Evolutionary conservation across 2,113 vertebrate genomes (phyloP).

Genomic region (Morphnarchus princeps): DNA sequence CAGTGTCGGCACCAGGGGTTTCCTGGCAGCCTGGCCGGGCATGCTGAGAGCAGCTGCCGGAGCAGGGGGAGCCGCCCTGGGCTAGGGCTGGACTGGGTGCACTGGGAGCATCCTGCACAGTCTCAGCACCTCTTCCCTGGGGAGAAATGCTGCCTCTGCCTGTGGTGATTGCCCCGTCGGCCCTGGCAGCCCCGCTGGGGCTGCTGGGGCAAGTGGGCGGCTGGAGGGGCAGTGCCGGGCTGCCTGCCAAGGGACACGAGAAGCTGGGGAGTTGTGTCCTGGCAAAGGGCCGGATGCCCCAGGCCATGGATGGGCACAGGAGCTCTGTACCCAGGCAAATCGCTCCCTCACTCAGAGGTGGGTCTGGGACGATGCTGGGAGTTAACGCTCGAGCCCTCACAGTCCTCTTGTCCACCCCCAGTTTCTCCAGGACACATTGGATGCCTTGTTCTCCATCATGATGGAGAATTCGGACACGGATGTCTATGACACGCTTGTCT

Average conservation of each 20-base stretch:
- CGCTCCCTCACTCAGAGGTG: fast-evolving
- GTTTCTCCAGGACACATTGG: conserved; percentile 87
- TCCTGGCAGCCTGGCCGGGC: neutral
- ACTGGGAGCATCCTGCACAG: neutral
- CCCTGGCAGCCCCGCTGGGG: neutral
- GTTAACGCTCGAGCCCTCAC: fast-evolving
- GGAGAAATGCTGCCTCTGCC: neutral
- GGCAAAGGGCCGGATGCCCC: neutral
- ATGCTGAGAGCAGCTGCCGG: neutral
- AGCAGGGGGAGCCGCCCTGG: fast-evolving
- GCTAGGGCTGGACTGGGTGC: neutral
- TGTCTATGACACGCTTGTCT: conserved; percentile 79
- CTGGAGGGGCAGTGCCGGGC: neutral
- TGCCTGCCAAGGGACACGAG: neutral
- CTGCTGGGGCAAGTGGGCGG: neutral
- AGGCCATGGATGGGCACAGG: neutral
- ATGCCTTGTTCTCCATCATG: conserved; percentile 88
- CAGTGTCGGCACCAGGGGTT: neutral
- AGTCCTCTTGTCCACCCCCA: conserved; percentile 1
- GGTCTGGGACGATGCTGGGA: fast-evolving
- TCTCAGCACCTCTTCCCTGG: too few species aligned
- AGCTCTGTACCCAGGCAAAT: neutral
- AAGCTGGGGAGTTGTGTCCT: fast-evolving
- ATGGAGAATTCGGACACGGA: conserved; percentile 85
- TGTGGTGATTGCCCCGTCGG: fast-evolving